phyloP scores from a whole-genome alignment of 2,888 invertebrate genomes.

The Tipula helvola region DNA sequence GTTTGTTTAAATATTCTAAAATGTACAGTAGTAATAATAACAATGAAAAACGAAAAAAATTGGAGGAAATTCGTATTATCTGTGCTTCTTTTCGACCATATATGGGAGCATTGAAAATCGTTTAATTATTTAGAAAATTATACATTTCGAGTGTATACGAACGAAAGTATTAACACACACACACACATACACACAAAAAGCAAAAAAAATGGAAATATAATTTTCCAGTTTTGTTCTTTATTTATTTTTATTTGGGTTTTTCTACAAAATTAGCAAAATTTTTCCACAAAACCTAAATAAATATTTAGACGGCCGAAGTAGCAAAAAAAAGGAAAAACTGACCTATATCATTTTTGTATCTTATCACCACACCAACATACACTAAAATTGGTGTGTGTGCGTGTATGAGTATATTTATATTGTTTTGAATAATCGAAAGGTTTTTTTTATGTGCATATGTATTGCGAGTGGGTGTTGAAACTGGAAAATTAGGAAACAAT shows the following conservation, averaged over 20 bases:
- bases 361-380: neutral
- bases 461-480: neutral
- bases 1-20: neutral
- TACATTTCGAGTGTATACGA: neutral
- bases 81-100: neutral
- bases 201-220: neutral
- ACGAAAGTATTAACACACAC: neutral
- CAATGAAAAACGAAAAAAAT: neutral
- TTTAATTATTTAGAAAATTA: constrained; percentile 4
- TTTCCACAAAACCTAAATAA: neutral
- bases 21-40: neutral
- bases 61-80: neutral
- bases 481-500: neutral
- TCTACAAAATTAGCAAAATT: neutral
- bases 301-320: neutral
- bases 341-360: neutral
- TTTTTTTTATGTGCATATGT: neutral
- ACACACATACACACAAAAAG: neutral
- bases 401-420: neutral
- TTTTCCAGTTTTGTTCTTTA: neutral
- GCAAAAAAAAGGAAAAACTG: neutral
- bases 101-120: neutral
- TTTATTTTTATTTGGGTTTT: neutral
- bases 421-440: neutral
- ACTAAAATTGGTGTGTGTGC: neutral